Evolutionary conservation across 2,797 vertebrate species (phyloP), one percentile per base, ranked within the genome.

Genomic region (Eleutherodactylus coqui): DNA sequence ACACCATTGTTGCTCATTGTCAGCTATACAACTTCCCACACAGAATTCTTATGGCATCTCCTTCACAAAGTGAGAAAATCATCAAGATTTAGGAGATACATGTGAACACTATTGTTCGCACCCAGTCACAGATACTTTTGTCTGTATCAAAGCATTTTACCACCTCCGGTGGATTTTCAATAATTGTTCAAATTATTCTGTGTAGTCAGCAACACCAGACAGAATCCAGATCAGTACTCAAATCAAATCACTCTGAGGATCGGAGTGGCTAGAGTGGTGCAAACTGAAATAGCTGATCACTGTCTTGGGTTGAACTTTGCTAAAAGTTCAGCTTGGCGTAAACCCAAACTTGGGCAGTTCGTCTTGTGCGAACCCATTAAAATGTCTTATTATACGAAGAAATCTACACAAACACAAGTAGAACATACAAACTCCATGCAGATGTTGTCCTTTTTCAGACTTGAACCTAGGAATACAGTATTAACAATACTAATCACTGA

Each of bases 41-140:
- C 70, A 73, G 21, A 43, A 73, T 43, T 73, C 69, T 72, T 41
- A 73, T 36, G 70, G 70, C 70, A 73, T 73, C 70, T 73, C 70
- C 36, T 73, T 73, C 41, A 45, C 70, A 73, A 73, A 73, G 70
- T 73, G 70, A 73, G 70, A 73, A 73, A 43, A 73, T 27, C 27
- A 73, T 45, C 70, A 73, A 73, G 70, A 73, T 17, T 27, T 73
- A 45, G n/a, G 70, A 73, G 70, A 41, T 73, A 73, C 38, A 73
- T 73, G 70, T 73, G 70, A 73, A 73, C 70, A 73, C 70, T 45
- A 73, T 73, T 45, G 70, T 43, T 73, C 70, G 24, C 70, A 73
- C 70, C 70, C 70, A 73, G 70, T 73, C 41, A 73, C 41, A 45
- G 45, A 73, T 41, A 73, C 70, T 72, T 72, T 38, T 72, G 21